Evolutionary conservation across 2,113 vertebrate species (phyloP), one percentile per base, ranked within the genome.

Genomic region (Emydura subglobosa): DNA sequence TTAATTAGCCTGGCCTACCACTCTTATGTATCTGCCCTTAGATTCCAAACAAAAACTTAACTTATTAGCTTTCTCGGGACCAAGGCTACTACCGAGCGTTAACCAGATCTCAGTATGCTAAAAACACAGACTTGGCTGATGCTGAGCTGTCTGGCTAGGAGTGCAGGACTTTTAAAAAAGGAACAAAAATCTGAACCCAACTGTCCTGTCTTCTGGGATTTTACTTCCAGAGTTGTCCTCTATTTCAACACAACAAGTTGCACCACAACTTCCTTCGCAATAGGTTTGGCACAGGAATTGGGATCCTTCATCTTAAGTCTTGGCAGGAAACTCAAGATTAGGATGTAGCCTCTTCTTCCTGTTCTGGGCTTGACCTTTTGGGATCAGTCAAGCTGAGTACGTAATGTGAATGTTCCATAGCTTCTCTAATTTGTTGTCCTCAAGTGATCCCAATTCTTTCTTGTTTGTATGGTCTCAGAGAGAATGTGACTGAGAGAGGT

Each of bases 371-470:
- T 87, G 39, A 84, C 72, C 59, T 85, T 22, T 0, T 31, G 81
- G 83, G 92, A 94, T 94, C 78, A 44, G 31, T 87, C 94, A 44
- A 27, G 57, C 90, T 65, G 88, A 86, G 74, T 91, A 87, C 49
- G 90, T 83, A 95, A 83, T 50, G 59, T 24, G 61, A 83, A 44
- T 51, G 78, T 82, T 72, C 94, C 87, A 84, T 42, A 54, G 79
- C 12, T 6, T 85, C 27, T 0, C 1, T 47, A 74, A 88, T 5
- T 0, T 0, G 0, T 0, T 68, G 8, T 2, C 22, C 8, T 0
- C 50, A 29, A 0, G 0, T 22, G 82, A 51, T 51, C 74, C 59
- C 93, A 82, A 80, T 90, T 89, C 85, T 6, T 90, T 55, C 80
- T 19, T 87, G n/a, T 42, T 49, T 88, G 50, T 53, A 39, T 83